A percentile compares a stretch with the other conserved stretches of the same genome.
Conservation (phyloP, 2,113 vertebrate species). For the Diphyllodes magnificus region DNA sequence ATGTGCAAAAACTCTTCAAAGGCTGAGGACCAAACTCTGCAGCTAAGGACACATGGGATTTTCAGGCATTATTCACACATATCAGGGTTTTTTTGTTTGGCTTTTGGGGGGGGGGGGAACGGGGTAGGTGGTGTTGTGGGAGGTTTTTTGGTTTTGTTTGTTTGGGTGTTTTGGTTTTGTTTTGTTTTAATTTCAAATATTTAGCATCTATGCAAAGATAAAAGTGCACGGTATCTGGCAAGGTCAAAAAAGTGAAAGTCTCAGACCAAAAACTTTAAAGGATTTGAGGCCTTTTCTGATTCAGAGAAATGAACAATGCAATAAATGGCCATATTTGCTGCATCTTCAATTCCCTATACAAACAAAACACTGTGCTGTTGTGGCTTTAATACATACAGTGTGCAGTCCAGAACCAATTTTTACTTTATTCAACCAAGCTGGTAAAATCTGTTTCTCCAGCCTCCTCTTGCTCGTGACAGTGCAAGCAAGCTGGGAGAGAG, state of each 20-base stretch:
- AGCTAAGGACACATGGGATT: background rate
- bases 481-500: rapidly evolving
- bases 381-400: background rate
- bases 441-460: background rate
- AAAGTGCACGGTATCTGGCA: background rate
- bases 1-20: background rate
- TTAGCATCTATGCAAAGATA: background rate
- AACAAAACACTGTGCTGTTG: background rate
- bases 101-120: rapidly evolving
- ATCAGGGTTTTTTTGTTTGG: rapidly evolving
- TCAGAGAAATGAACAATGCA: background rate
- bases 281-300: background rate
- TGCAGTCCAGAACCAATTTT: background rate
- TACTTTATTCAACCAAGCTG: background rate
- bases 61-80: rapidly evolving
- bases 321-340: background rate
- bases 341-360: background rate
- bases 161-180: background rate
- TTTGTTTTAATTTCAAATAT: background rate
- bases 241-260: background rate
- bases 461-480: background rate
- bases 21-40: background rate
- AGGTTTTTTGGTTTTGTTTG: background rate
- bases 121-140: background rate
- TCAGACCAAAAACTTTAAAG: background rate